Evolutionary conservation across 2,113 vertebrate genomes (phyloP).

Genomic region (Cephalophus harveyi): DNA sequence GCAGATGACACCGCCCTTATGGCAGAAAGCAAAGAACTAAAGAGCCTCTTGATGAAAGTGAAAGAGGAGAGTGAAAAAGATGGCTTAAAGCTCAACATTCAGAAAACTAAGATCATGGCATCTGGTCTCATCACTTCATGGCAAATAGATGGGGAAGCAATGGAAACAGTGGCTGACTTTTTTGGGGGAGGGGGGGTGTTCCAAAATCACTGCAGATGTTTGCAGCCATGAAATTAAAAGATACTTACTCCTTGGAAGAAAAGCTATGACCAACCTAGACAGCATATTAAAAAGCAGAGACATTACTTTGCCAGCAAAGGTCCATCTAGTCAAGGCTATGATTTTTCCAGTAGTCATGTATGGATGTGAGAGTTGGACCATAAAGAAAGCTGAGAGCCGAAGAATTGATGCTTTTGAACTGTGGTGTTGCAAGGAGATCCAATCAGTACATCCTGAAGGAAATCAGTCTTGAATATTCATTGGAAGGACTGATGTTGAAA

Average conservation of each 20-base stretch:
- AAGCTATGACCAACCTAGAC: neutral
- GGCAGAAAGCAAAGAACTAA: neutral
- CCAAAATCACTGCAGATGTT: neutral
- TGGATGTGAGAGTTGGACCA: neutral
- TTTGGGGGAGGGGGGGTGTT: rapidly evolving
- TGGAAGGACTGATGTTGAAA: neutral
- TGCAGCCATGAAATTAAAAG: neutral
- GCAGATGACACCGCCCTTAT: neutral
- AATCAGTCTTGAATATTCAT: neutral
- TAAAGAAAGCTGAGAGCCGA: too few species aligned
- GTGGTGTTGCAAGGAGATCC: neutral
- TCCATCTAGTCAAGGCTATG: neutral
- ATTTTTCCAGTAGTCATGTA: neutral
- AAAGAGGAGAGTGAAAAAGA: neutral
- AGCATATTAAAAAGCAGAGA: neutral
- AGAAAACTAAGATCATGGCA: neutral
- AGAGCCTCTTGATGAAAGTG: neutral
- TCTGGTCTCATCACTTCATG: neutral
- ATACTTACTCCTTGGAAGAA: neutral
- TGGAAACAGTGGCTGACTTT: neutral
- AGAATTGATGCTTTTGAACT: too few species aligned
- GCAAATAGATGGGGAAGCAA: neutral
- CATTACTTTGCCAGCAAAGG: neutral
- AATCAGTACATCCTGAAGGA: neutral
- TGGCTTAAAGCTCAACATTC: neutral